A percentile compares a stretch with the other conserved stretches of the same genome.
phyloP scores from a whole-genome alignment of 2,888 invertebrate species.

The Scaptomyza flava region DNA sequence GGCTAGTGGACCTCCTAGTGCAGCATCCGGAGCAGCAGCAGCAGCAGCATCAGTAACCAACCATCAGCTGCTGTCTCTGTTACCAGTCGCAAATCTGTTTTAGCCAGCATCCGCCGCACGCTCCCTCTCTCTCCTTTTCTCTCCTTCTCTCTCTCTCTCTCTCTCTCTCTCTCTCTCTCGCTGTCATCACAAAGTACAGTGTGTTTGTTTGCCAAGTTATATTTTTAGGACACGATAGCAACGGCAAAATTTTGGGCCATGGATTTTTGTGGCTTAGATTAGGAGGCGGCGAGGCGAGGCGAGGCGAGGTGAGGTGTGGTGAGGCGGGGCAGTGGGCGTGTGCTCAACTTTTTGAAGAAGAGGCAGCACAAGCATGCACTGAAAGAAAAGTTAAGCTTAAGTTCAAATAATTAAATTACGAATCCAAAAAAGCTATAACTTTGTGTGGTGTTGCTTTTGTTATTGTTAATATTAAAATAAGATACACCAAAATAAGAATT shows the following conservation, averaged over 20 bases:
- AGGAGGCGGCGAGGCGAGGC: slow-evolving; percentile 1
- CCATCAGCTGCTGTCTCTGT: slow-evolving; percentile 19
- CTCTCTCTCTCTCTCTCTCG: background rate
- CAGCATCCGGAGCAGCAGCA: slow-evolving; percentile 9
- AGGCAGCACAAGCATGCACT: slow-evolving; percentile 30
- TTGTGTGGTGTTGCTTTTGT: too few relatives aligned
- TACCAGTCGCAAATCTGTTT: slow-evolving; percentile 50
- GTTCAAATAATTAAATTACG: background rate
- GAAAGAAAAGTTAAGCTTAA: slow-evolving; percentile 13
- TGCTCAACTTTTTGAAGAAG: slow-evolving; percentile 4
- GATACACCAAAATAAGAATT: too few relatives aligned
- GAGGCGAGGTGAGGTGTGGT: background rate
- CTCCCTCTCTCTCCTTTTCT: background rate
- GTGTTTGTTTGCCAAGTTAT: slow-evolving; percentile 41
- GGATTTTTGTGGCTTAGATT: slow-evolving; percentile 56
- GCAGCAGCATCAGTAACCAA: background rate
- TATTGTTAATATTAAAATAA: too few relatives aligned
- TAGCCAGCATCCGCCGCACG: slow-evolving; percentile 2
- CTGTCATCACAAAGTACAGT: background rate
- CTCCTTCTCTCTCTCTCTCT: background rate
- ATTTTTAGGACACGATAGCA: slow-evolving; percentile 58
- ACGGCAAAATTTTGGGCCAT: slow-evolving; percentile 30
- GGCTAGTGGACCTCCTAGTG: slow-evolving; percentile 31
- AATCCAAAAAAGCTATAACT: too few relatives aligned
- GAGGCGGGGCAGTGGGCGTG: background rate